These are phyloP conservation scores for Tenebrosternarchus preto DNA, from an alignment of 2,113 vertebrate species.

Conservation along the genomic window DNA sequence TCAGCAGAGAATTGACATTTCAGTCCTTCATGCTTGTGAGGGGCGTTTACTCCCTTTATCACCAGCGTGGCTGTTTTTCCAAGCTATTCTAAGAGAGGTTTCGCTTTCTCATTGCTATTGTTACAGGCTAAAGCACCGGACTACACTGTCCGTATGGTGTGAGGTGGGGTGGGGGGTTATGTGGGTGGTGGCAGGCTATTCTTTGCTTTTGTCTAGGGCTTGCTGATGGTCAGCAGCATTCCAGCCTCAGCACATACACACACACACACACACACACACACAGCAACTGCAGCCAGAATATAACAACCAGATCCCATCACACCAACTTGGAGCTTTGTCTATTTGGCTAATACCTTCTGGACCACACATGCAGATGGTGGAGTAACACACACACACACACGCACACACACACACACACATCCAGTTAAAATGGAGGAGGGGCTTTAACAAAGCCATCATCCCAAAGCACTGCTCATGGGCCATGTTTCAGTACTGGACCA, in stretches of 20 bases:
- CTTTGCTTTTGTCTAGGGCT: slow-evolving; percentile 52
- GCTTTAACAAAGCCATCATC: slow-evolving; percentile 14
- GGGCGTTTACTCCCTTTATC: background rate
- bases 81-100: slow-evolving; percentile 15
- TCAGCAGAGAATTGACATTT: too few species aligned
- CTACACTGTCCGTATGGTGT: slow-evolving; percentile 23
- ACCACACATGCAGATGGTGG: slow-evolving; percentile 20
- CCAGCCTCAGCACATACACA: slow-evolving; percentile 48
- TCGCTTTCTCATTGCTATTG: slow-evolving; percentile 12
- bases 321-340: slow-evolving; percentile 28
- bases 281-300: slow-evolving; percentile 25
- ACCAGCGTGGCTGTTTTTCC: background rate
- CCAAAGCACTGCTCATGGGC: slow-evolving; percentile 23
- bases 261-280: slow-evolving; percentile 31
- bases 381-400: background rate
- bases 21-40: too few species aligned
- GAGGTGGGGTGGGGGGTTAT: background rate
- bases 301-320: slow-evolving; percentile 28
- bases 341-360: slow-evolving; percentile 33
- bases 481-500: background rate
- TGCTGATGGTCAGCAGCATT: slow-evolving; percentile 71
- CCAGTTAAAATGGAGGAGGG: slow-evolving; percentile 42
- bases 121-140: slow-evolving; percentile 26
- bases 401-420: slow-evolving; percentile 21
- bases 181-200: slow-evolving; percentile 35